Evolutionary conservation across 2,888 invertebrate species (phyloP), one percentile per base, ranked within the genome.

Genomic region (Pemphredon lugubris): DNA sequence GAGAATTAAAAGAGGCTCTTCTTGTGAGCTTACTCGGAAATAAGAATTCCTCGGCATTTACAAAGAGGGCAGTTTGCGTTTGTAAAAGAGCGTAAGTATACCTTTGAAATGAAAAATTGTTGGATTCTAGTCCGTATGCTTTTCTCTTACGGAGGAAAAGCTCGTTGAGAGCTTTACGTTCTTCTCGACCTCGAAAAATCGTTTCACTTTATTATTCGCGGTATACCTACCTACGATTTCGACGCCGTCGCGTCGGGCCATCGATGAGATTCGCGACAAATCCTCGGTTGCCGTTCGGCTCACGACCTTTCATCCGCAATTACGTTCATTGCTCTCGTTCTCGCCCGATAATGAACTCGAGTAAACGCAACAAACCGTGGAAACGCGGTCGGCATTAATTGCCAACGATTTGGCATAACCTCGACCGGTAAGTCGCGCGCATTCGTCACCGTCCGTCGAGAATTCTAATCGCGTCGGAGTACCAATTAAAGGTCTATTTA

Each of bases 311-410:
- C 74, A 77, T 71, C 75, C 71, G 77, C 78, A 82, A 86, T 86
- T 84, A 81, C 74, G 69, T 75, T 82, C 84, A 84, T 85, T 84
- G 76, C 76, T 75, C 77, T 60, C 65, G 68, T 75, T 67, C 75
- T 69, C 75, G 65, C 40, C 65, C 71, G 74, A 84, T 82, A 83
- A 83, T 79, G 70, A 82, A 73, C 66, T 57, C 30, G 55, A 69
- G 60, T 63, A 69, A 73, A 73, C 70, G 68, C 76, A 75, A 78
- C 79, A 79, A 83, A 71, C 74, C 74, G 73, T 80, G 75, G 73
- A 83, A 84, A 78, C 68, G 66, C 80, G 71, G 71, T 50, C 72
- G 64, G 74, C 75, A 79, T 81, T 82, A 83, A 84, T 84, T 84
- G 80, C 70, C 81, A 71, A 75, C 73, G 70, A 73, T 80, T 81